phyloP scores from a whole-genome alignment of 1,140 invertebrate species.

The Zaprionus inermis region DNA sequence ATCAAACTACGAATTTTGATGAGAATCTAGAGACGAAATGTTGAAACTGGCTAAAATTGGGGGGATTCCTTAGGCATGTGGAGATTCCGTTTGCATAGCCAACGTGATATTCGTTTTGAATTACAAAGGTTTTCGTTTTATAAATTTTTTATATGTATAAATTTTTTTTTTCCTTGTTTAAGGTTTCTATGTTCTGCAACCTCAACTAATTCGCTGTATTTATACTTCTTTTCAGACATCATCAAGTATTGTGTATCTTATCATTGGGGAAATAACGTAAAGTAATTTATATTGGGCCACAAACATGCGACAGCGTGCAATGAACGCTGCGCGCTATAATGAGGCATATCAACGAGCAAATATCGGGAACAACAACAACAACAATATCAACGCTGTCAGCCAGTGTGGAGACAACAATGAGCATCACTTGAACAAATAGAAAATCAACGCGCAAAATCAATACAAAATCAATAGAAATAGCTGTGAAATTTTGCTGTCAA shows the following conservation, averaged over 20 bases:
- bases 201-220: not conserved
- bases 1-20: no score
- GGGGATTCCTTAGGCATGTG: no score
- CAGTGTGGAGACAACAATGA: constrained; percentile 35
- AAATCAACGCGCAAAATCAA: constrained; percentile 77
- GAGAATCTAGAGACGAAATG: no score
- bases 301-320: constrained; percentile 65
- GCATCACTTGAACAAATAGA: constrained; percentile 77
- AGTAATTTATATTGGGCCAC: constrained; percentile 24
- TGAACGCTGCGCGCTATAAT: constrained; percentile 64
- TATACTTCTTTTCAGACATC: constrained; percentile 10
- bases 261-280: constrained; percentile 29
- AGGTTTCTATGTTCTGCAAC: not conserved
- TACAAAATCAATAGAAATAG: constrained; percentile 78
- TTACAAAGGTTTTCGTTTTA: no score
- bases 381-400: constrained; percentile 47
- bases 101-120: no score
- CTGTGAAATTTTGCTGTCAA: constrained; percentile 69
- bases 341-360: constrained; percentile 75
- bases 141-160: no score
- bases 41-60: no score
- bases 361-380: constrained; percentile 49
- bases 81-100: no score
- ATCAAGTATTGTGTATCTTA: constrained; percentile 17
- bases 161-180: no score